Evolutionary conservation across 2,888 invertebrate genomes (phyloP).

Genomic region (Cheilosia urbana): DNA sequence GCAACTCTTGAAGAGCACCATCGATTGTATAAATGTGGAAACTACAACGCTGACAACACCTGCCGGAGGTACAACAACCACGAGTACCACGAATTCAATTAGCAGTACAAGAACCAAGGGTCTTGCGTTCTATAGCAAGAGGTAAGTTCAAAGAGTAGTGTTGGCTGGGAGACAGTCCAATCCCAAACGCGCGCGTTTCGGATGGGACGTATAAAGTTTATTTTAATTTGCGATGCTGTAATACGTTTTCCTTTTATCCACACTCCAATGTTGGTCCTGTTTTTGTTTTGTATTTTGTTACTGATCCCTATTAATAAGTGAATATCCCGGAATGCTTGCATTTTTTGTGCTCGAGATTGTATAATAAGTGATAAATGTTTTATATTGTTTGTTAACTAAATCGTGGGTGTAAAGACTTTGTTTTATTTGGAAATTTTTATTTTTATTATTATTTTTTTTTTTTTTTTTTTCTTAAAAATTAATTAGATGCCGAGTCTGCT

Average conservation of each 20-base stretch:
- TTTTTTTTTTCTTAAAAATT: slow-evolving; percentile 6
- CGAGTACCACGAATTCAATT: slow-evolving; percentile 74
- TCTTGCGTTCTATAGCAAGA: slow-evolving; percentile 83
- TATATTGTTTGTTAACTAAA: slow-evolving; percentile 51
- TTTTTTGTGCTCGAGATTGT: slow-evolving; percentile 51
- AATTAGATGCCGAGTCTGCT: neutral
- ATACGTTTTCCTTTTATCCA: slow-evolving; percentile 57
- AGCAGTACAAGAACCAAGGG: slow-evolving; percentile 80
- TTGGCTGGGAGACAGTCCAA: neutral
- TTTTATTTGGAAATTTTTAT: neutral
- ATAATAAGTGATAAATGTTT: slow-evolving; percentile 26
- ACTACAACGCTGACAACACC: slow-evolving; percentile 63
- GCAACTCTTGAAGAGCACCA: slow-evolving; percentile 65
- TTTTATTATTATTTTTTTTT: slow-evolving; percentile 18
- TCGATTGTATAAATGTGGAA: slow-evolving; percentile 58
- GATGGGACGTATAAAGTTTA: slow-evolving; percentile 31
- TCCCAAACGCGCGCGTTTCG: slow-evolving; percentile 5
- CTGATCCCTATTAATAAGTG: slow-evolving; percentile 42
- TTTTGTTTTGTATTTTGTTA: slow-evolving; percentile 32
- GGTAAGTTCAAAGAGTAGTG: slow-evolving; percentile 80
- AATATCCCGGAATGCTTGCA: slow-evolving; percentile 60
- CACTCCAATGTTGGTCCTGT: slow-evolving; percentile 58
- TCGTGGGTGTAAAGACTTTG: slow-evolving; percentile 35
- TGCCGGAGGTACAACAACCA: slow-evolving; percentile 66
- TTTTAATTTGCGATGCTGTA: slow-evolving; percentile 68